Evolutionary conservation across 2,797 vertebrate genomes (phyloP).

Genomic region (Urophycis tenuis): DNA sequence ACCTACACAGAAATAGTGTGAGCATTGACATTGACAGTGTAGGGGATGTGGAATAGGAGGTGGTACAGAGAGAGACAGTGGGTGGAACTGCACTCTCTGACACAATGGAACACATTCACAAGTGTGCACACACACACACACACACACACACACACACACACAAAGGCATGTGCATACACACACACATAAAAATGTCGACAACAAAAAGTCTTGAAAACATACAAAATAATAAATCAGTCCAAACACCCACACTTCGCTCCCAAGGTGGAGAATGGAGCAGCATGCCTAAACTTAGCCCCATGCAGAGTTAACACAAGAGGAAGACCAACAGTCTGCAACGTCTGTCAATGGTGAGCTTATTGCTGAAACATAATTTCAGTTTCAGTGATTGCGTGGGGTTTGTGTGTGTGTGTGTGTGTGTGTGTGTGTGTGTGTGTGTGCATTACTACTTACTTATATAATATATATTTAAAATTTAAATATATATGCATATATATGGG

Average conservation of each 20-base stretch:
- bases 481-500: not conserved
- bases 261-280: slow-evolving; percentile 26
- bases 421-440: not conserved
- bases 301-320: slow-evolving; percentile 15
- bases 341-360: slow-evolving; percentile 18
- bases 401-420: not conserved
- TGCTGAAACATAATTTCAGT: not conserved
- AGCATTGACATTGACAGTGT: slow-evolving; percentile 43
- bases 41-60: slow-evolving; percentile 31
- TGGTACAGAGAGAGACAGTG: slow-evolving; percentile 13
- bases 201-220: slow-evolving; percentile 4
- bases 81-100: slow-evolving; percentile 10
- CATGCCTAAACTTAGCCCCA: not conserved
- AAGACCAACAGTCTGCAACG: slow-evolving; percentile 32
- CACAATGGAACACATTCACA: not conserved
- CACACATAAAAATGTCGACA: not conserved
- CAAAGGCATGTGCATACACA: slow-evolving; percentile 16
- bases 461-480: not conserved
- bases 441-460: not conserved
- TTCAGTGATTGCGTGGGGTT: not conserved
- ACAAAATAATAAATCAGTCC: slow-evolving; percentile 35
- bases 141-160: not conserved
- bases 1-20: slow-evolving; percentile 48
- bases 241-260: slow-evolving; percentile 40
- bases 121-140: too few species aligned